phyloP scores from a whole-genome alignment of 2,113 vertebrate species.

The Stegostoma tigrinum region DNA sequence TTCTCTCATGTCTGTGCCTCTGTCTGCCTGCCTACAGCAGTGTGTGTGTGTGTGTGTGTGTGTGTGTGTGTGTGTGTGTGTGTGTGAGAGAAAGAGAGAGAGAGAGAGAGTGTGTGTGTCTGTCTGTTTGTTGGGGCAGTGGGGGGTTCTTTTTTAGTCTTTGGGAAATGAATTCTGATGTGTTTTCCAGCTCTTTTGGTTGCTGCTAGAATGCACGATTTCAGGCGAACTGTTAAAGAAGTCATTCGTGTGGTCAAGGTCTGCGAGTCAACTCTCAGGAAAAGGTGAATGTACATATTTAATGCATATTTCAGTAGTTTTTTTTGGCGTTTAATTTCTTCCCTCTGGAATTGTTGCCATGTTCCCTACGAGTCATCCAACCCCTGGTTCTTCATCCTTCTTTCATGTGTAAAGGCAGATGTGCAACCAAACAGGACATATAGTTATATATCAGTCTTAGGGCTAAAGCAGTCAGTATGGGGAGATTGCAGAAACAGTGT shows the following conservation, averaged over 20 bases:
- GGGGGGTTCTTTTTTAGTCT: background rate
- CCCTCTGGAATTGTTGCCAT: background rate
- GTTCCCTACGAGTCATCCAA: background rate
- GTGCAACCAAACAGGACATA: background rate
- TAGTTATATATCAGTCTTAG: no score
- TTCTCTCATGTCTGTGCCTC: background rate
- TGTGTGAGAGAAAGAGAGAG: no score
- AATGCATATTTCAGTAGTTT: background rate
- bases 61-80: background rate
- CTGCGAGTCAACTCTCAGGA: slow-evolving; percentile 82
- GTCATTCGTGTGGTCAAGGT: slow-evolving; percentile 89
- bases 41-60: background rate
- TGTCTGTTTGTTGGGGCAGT: background rate
- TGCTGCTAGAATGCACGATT: slow-evolving; percentile 87
- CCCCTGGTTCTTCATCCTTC: background rate
- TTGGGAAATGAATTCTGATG: slow-evolving; percentile 6
- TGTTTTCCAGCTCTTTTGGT: slow-evolving; percentile 76
- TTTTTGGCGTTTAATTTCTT: background rate
- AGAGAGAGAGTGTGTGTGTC: background rate
- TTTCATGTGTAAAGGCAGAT: background rate
- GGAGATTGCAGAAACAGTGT: no score
- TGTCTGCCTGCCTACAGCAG: background rate
- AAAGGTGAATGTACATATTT: slow-evolving; percentile 57
- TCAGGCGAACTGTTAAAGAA: slow-evolving; percentile 85
- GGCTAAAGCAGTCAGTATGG: no score